Percentiles rank a stretch among this genome's conserved stretches.
Conservation (phyloP, 2,797 vertebrate species). For the Centropyge bicolor region DNA sequence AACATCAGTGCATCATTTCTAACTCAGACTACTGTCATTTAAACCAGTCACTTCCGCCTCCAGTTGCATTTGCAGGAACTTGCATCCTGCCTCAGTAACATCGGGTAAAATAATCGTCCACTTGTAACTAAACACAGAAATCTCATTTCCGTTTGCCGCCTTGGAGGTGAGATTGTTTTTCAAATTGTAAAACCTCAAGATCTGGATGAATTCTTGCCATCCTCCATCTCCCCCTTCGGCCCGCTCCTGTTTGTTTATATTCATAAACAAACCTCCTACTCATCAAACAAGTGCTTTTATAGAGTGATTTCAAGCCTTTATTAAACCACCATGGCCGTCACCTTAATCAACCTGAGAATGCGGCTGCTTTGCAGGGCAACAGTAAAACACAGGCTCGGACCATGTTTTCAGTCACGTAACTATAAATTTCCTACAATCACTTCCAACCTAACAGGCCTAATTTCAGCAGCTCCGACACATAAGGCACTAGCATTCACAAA, state of each 20-base stretch:
- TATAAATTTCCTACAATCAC: slow-evolving; percentile 20
- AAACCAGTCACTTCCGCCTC: no score
- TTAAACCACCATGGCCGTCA: neutral
- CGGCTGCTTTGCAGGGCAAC: slow-evolving; percentile 53
- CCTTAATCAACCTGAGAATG: slow-evolving; percentile 7
- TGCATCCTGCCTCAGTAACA: no score
- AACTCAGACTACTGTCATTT: no score
- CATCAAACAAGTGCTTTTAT: neutral
- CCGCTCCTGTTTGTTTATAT: neutral
- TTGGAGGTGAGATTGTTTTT: neutral
- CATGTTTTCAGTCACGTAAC: slow-evolving; percentile 11
- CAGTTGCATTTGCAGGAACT: no score
- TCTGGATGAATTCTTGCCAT: neutral
- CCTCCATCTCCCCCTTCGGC: neutral
- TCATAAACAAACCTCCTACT: neutral
- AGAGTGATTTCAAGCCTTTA: neutral
- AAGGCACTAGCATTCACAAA: neutral
- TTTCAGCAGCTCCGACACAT: neutral
- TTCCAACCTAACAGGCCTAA: neutral
- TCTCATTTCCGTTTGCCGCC: neutral
- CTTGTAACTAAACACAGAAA: no score
- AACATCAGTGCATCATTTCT: no score
- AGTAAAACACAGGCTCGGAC: neutral
- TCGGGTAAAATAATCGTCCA: no score
- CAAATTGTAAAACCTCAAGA: neutral